phyloP scores from a whole-genome alignment of 2,797 vertebrate species.

The Gastrophryne carolinensis region DNA sequence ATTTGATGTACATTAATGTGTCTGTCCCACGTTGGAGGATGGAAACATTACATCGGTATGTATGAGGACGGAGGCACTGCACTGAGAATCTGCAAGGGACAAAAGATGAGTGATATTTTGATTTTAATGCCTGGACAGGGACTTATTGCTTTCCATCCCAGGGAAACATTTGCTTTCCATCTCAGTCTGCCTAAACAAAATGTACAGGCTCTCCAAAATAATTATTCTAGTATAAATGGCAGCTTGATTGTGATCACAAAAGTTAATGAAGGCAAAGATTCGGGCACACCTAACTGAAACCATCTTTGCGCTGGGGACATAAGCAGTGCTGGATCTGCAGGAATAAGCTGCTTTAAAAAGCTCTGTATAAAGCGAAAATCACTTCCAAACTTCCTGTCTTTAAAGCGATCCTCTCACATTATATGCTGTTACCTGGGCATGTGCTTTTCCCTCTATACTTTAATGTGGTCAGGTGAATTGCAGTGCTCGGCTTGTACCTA shows the following conservation, averaged over 20 bases:
- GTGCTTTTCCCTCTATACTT: conserved; percentile 35
- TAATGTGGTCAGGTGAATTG: conserved; percentile 38
- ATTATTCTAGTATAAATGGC: neutral
- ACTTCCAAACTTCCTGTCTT: conserved; percentile 28
- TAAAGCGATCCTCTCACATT: conserved; percentile 27
- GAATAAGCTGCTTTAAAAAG: neutral
- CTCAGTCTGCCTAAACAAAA: neutral
- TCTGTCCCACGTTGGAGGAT: too few species aligned
- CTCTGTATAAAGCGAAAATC: neutral
- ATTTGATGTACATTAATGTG: too few species aligned
- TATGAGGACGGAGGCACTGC: too few species aligned
- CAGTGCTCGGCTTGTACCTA: conserved; percentile 18
- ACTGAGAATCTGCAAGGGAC: too few species aligned
- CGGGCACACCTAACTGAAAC: neutral
- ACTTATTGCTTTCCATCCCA: too few species aligned
- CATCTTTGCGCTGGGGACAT: neutral
- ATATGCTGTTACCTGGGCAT: conserved; percentile 21
- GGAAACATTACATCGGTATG: too few species aligned
- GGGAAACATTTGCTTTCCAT: neutral
- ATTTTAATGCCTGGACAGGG: too few species aligned
- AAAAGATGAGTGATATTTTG: too few species aligned
- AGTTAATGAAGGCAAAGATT: neutral
- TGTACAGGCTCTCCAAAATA: neutral
- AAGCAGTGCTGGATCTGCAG: neutral
- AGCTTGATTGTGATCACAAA: neutral